A percentile compares a stretch with the other conserved stretches of the same genome.
Evolutionary conservation across 2,888 invertebrate genomes (phyloP).

Genomic region (Oeneis ivallda): DNA sequence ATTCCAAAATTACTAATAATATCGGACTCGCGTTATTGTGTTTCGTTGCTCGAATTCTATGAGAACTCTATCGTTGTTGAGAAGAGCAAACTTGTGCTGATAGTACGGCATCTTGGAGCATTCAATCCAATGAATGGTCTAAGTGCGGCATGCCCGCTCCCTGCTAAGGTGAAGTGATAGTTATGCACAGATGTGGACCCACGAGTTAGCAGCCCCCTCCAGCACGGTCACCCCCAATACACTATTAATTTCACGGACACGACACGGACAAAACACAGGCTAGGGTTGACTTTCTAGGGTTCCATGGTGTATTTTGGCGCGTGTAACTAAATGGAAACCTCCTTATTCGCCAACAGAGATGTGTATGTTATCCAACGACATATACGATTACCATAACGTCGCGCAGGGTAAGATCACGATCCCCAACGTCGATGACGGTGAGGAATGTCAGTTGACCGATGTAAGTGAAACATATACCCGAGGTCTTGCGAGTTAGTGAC

Average conservation of each 20-base stretch:
- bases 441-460: slow-evolving; percentile 94
- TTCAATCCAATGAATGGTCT: too few relatives aligned
- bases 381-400: slow-evolving; percentile 96
- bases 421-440: slow-evolving; percentile 96
- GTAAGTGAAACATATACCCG: slow-evolving; percentile 84
- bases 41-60: too few relatives aligned
- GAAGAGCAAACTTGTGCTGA: too few relatives aligned
- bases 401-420: slow-evolving; percentile 98
- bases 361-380: slow-evolving; percentile 92
- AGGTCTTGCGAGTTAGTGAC: slow-evolving; percentile 37
- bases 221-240: slow-evolving; percentile 65
- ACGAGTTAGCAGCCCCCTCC: slow-evolving; percentile 60
- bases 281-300: slow-evolving; percentile 35
- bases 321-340: slow-evolving; percentile 42
- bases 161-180: slow-evolving; percentile 69
- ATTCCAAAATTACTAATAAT: too few relatives aligned
- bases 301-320: slow-evolving; percentile 40
- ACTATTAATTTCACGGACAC: slow-evolving; percentile 59
- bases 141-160: slow-evolving; percentile 63
- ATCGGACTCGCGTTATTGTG: too few relatives aligned
- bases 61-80: too few relatives aligned
- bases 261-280: slow-evolving; percentile 48
- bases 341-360: slow-evolving; percentile 83
- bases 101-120: too few relatives aligned
- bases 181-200: slow-evolving; percentile 67